Evolutionary conservation across 2,888 invertebrate species (phyloP), one percentile per base, ranked within the genome.

Genomic region (Halictus ligatus): DNA sequence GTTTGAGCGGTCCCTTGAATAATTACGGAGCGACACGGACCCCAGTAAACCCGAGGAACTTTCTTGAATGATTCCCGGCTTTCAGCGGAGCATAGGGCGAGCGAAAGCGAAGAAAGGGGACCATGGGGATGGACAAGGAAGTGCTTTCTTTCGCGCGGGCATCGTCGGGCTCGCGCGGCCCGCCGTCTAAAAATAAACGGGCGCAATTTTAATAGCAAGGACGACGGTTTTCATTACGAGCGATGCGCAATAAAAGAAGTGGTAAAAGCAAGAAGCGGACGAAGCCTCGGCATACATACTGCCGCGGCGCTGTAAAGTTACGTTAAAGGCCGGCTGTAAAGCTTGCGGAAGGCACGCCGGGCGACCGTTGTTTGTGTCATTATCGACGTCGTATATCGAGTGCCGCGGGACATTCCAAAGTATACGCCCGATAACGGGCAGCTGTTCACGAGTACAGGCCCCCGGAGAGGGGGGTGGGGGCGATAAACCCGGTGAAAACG

Each of bases 351-450:
- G 81, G 86, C 78, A 78, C 77, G 79, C 82, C 75, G 64, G 18
- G 43, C 43, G 64, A 84, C 64, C 80, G 87, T 82, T 83, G 76
- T 84, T 89, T 83, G 80, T 76, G 83, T 80, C 80, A 80, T 85
- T 86, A 86, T 86, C 86, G 86, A 76, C 83, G 78, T 82, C 85
- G 79, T 78, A 76, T 86, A 83, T 83, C 80, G 78, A 85, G 78
- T 81, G 77, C 78, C 80, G 83, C 85, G 87, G 79, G 86, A 80
- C 87, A 89, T 89, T 91, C 89, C 90, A 86, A 89, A 92, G 89
- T 91, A 86, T 91, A 88, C 84, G 86, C 58, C 83, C 85, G 91
- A 92, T 92, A 92, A 90, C 80, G 83, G 67, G 82, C 84, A 89
- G 85, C 85, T 86, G 86, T 82, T 84, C 67, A 75, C 58, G 78